Base-by-base conservation (phyloP, 2,888 invertebrate genomes). In the Thyatira batis region DNA sequence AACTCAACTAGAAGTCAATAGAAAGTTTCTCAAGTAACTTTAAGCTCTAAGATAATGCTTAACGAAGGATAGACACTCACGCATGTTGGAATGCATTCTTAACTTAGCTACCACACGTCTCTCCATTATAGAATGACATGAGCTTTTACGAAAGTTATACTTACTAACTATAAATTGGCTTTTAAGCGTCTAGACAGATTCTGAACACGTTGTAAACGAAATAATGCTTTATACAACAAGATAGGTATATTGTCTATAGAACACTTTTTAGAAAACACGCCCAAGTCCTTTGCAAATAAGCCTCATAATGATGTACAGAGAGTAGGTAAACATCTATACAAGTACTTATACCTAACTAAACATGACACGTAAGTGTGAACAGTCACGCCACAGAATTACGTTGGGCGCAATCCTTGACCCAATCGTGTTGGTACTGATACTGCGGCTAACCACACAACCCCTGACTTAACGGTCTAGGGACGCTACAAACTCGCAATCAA, bases 301-400 rank as follows among this genome's bases (percentile, higher is more conserved):
- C n/a, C n/a, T n/a, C 23, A 6, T 23, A 6, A 23, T 23, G 23
- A 23, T 23, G 6, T 6, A 23, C 23, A 23, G n/a, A n/a, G n/a
- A n/a, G n/a, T n/a, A n/a, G n/a, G n/a, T n/a, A n/a, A n/a, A n/a
- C 13, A 33, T 0, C 5, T 13, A 13, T 13, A 33, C 13, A 33
- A 13, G 3, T 33, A 33, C n/a, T n/a, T n/a, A n/a, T n/a, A n/a
- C n/a, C n/a, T 13, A 33, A 13, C 13, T 0, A 39, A 8, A 5
- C 11, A 39, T 8, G 6, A 13, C 25, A 48, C 13, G n/a, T 30
- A 50, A 51, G 33, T 48, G 48, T 48, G 25, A 48, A 17, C 28
- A 28, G 25, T 49, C 23, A 44, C 17, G 43, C 60, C 58, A 20
- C 50, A 55, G 54, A 58, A 69, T 68, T 67, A 67, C 53, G 45